Base-by-base conservation (phyloP, 2,888 invertebrate species). In the Tetheella fluctuosa region DNA sequence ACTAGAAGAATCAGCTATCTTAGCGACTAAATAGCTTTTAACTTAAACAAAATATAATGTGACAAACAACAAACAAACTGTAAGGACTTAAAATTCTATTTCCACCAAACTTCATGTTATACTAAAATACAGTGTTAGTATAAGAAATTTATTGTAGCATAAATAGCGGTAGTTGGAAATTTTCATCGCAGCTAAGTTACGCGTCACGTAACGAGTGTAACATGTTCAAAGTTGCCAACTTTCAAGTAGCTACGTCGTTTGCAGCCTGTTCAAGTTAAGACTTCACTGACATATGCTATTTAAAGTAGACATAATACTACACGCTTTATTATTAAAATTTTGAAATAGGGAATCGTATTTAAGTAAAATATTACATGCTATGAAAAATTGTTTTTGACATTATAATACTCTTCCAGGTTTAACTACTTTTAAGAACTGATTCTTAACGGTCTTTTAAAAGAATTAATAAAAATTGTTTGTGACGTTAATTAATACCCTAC, bases 211-310 rank as follows among this genome's bases (percentile, higher is more conserved):
- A 76, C 73, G 72, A 73, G 71, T 70, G 67, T 71, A 76, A 77
- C 75, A 73, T 73, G 78, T 68, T 70, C 69, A 73, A 73, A 80
- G 78, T 83, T 80, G 77, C 71, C 74, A 81, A 81, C 67, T 78
- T 73, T 68, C 68, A 74, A 81, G 78, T 76, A 77, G 74, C 74
- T 67, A 64, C 74, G 77, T 80, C 76, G 74, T 71, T 70, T 66
- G 69, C 69, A 69, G 67, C 60, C 58, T 64, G 59, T 59, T 53
- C 48, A 20, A 48, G 48, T 48, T 56, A 58, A 25, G 52, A 59
- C 61, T 61, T 34, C 56, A n/a, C 48, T 59, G 23, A 59, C 59
- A 42, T 39, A 48, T 20, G 48, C 20, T 48, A 48, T 48, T 48
- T 48, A 20, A 48, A 48, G 10, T 48, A 48, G 48, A 3, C 2